Percentiles rank a stretch among this genome's conserved stretches.
These are phyloP conservation scores for Pitta sordida DNA, from an alignment of 2,113 vertebrate genomes.

Conservation along the genomic window DNA sequence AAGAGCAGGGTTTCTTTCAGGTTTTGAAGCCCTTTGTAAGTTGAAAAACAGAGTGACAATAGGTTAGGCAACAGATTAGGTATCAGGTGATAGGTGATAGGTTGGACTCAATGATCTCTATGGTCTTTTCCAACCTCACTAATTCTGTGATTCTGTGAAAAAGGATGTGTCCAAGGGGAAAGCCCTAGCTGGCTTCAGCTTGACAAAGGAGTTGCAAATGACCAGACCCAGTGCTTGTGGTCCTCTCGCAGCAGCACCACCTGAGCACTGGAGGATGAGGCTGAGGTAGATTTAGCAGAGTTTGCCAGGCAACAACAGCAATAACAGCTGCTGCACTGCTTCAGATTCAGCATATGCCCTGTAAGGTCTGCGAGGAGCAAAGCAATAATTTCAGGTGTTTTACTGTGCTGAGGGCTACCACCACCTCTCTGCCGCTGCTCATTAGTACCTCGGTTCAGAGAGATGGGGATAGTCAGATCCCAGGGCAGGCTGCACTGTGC, in stretches of 20 bases:
- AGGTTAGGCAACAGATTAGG: too few relatives aligned
- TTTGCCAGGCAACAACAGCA: not conserved
- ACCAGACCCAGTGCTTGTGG: rapidly evolving
- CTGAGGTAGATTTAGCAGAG: not conserved
- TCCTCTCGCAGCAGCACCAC: not conserved
- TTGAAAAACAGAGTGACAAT: too few relatives aligned
- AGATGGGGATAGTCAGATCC: not conserved
- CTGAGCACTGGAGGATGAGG: rapidly evolving
- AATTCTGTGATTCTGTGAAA: too few relatives aligned
- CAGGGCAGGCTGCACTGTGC: not conserved
- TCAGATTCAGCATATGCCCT: not conserved
- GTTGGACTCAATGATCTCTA: too few relatives aligned
- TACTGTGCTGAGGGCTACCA: not conserved
- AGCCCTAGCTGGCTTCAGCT: not conserved
- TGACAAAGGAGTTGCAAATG: not conserved
- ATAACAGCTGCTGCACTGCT: not conserved
- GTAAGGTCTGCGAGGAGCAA: not conserved
- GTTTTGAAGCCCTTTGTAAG: not conserved
- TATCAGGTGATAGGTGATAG: too few relatives aligned
- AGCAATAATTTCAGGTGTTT: not conserved
- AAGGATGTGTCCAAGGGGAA: not conserved
- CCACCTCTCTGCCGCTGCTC: not conserved
- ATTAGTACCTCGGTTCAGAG: not conserved
- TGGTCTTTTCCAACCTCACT: too few relatives aligned
- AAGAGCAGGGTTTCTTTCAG: not conserved